Evolutionary conservation across 2,113 vertebrate species (phyloP), one percentile per base, ranked within the genome.

Genomic region (Pavo muticus): DNA sequence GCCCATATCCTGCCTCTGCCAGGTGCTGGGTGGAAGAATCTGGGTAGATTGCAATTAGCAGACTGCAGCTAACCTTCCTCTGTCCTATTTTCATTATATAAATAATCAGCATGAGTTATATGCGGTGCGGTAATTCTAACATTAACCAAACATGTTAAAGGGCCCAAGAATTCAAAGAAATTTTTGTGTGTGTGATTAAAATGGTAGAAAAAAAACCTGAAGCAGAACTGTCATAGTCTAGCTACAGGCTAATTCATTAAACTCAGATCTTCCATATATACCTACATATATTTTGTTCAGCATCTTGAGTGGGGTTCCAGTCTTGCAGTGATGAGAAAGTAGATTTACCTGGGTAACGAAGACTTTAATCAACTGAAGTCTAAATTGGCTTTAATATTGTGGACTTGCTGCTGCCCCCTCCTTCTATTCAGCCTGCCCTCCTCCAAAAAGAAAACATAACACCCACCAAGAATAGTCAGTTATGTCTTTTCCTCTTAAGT

Each of bases 11-110:
- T 91, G 30, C 63, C 35, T 39, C 25, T 71, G 47, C 47, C 47
- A 83, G 13, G 32, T 75, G 45, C 42, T 48, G 69, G 13, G 13
- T 79, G 29, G 71, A 82, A 79, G 48, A 59, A 48, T 69, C 78
- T 70, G 50, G 18, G 37, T 73, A n/a, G 67, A 64, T 56, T 91
- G 57, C 59, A 75, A n/a, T 92, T 88, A 92, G 59, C 13, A 61
- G 42, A 48, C n/a, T 93, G 90, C 45, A 83, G 25, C 83, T 86
- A 88, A 73, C 68, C 56, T 73, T 90, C 14, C 37, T 84, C 2
- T 10, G 48, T 69, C 64, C 45, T 67, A 2, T 72, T 85, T 95
- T 61, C 40, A 19, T 56, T 73, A 2, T 76, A 32, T 54, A 93
- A 91, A 69, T 76, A 78, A 91, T 78, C 79, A 79, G 20, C n/a